Evolutionary conservation across 2,113 vertebrate genomes (phyloP).

Genomic region (Maccullochella peelii): DNA sequence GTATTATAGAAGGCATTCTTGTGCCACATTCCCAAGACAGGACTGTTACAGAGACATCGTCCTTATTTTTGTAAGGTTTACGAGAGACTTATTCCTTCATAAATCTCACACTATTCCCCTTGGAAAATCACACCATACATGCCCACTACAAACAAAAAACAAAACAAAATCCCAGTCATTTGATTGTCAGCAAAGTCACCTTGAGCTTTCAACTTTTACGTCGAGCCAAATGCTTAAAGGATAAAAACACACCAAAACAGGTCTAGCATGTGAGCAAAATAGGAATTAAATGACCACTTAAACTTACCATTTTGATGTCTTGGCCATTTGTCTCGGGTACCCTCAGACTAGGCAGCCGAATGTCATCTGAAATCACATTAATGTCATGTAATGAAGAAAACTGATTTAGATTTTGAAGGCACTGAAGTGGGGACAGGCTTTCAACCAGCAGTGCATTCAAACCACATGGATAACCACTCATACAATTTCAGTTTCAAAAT

Average conservation of each 20-base stretch:
- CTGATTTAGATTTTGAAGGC: neutral
- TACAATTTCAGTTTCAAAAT: neutral
- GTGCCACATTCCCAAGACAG: neutral
- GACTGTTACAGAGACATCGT: neutral
- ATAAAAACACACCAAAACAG: neutral
- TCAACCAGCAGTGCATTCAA: neutral
- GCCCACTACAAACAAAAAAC: neutral
- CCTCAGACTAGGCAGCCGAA: neutral
- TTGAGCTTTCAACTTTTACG: neutral
- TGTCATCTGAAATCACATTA: neutral
- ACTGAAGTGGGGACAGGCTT: neutral
- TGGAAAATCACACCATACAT: neutral
- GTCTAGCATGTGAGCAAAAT: slow-evolving; percentile 1
- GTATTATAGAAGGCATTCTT: neutral
- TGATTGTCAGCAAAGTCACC: neutral
- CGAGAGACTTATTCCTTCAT: neutral
- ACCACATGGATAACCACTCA: neutral
- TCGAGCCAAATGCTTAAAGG: neutral
- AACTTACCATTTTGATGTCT: neutral
- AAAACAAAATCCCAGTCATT: neutral
- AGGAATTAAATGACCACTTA: neutral
- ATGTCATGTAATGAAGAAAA: neutral
- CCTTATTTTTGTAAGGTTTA: slow-evolving; percentile 2
- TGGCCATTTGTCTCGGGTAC: neutral
- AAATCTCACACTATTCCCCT: neutral